Percentiles rank a stretch among this genome's conserved stretches.
Evolutionary conservation across 92 coral and sea anemone genomes (phyloP).

Genomic region (Siderastrea radians): DNA sequence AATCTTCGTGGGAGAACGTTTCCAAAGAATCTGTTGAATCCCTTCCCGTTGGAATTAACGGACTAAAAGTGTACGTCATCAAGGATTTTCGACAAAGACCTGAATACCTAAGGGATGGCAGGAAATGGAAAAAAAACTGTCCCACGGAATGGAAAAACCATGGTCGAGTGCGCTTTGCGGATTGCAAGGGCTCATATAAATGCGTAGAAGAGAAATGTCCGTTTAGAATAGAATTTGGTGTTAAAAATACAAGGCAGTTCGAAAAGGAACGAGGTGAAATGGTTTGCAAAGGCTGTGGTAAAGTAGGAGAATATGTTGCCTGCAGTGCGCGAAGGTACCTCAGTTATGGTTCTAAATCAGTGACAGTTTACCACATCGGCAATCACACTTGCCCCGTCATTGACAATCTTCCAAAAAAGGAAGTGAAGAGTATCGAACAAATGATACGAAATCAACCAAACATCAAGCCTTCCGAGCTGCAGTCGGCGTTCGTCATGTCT

Average conservation of each 20-base stretch:
- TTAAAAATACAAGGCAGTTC: constrained; percentile 8
- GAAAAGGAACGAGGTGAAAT: constrained; percentile 18
- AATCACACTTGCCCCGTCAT: constrained; percentile 77
- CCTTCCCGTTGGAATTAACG: constrained; percentile 57
- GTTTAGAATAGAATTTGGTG: constrained; percentile 31
- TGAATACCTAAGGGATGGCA: constrained; percentile 38
- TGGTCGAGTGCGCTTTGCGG: constrained; percentile 44
- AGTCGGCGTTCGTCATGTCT: constrained; percentile 47
- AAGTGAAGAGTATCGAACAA: constrained; percentile 35
- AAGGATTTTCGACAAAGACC: constrained; percentile 4
- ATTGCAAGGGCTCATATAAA: constrained; percentile 11
- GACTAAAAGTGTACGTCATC: constrained; percentile 34
- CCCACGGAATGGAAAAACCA: constrained; percentile 40
- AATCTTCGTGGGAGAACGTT: constrained; percentile 1
- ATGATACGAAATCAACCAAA: constrained; percentile 47
- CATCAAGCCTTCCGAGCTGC: constrained; percentile 62
- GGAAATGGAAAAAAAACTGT: constrained; percentile 53
- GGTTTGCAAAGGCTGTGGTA: constrained; percentile 32
- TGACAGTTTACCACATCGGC: constrained; percentile 73
- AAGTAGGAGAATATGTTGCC: constrained; percentile 35
- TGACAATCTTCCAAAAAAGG: constrained; percentile 10
- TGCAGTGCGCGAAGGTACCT: constrained; percentile 61
- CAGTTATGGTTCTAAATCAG: constrained; percentile 56
- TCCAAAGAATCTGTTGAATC: constrained; percentile 16
- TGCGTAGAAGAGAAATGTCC: constrained; percentile 43